phyloP scores from a whole-genome alignment of 2,113 vertebrate genomes.

The Podocnemis expansa region DNA sequence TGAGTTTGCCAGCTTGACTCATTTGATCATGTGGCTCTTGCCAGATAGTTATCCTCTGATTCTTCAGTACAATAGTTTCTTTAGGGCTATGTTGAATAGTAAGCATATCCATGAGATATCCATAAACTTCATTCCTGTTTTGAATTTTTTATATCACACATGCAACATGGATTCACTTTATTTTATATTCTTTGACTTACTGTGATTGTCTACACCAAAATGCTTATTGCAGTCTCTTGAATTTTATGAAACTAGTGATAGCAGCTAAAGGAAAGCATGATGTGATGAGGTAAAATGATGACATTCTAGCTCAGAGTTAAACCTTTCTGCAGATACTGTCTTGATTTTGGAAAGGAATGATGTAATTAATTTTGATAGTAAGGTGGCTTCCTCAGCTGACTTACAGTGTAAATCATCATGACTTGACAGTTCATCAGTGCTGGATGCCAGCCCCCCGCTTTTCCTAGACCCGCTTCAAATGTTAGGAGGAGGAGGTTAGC shows the following conservation, averaged over 20 bases:
- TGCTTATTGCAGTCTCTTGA: background rate
- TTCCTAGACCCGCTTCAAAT: background rate
- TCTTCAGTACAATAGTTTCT: background rate
- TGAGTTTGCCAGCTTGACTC: background rate
- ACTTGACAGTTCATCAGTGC: constrained; percentile 48
- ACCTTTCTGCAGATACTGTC: constrained; percentile 44
- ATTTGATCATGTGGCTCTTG: background rate
- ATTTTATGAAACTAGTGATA: background rate
- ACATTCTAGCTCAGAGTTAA: constrained; percentile 37
- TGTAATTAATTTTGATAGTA: constrained; percentile 49
- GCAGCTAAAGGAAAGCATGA: background rate
- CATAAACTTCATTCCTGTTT: background rate
- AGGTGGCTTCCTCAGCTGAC: constrained; percentile 30
- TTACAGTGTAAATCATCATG: constrained; percentile 52
- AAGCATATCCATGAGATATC: background rate
- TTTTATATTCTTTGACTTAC: background rate
- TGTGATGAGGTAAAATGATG: constrained; percentile 28
- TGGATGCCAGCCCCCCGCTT: background rate
- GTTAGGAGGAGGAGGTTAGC: background rate
- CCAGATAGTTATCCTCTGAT: background rate
- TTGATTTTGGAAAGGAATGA: constrained; percentile 48
- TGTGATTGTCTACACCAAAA: background rate
- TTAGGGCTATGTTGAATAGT: background rate
- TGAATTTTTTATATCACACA: background rate
- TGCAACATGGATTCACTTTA: background rate